These are phyloP conservation scores for Eristalis tenax DNA, from an alignment of 2,888 invertebrate species.

Conservation along the genomic window DNA sequence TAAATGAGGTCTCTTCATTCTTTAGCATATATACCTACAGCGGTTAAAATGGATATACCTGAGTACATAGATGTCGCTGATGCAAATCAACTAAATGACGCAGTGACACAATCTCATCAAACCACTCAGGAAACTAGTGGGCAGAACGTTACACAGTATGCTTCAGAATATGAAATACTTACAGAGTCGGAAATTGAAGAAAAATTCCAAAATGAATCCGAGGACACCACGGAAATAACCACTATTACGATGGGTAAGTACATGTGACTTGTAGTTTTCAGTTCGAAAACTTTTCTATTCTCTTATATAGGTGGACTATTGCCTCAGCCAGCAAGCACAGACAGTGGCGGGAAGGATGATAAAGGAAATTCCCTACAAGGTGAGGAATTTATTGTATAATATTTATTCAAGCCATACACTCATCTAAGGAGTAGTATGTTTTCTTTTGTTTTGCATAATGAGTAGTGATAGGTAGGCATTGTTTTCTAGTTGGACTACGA, in stretches of 20 bases:
- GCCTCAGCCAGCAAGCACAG: constrained; percentile 77
- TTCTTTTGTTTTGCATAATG: neutral
- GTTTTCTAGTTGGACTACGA: too few species aligned
- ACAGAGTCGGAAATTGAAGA: constrained; percentile 81
- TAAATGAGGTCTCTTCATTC: neutral
- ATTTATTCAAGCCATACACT: too few species aligned
- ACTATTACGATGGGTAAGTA: constrained; percentile 79
- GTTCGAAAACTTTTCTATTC: constrained; percentile 1
- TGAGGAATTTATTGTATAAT: neutral
- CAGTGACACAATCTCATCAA: constrained; percentile 76
- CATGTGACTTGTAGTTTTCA: neutral
- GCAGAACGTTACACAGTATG: constrained; percentile 79
- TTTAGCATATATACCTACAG: constrained; percentile 81
- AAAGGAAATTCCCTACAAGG: constrained; percentile 61
- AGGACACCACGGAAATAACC: constrained; percentile 78
- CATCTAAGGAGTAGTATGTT: too few species aligned
- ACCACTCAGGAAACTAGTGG: constrained; percentile 78
- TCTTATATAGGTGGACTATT: constrained; percentile 76
- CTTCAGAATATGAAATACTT: constrained; percentile 80
- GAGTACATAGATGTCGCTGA: constrained; percentile 83
- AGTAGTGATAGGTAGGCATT: neutral
- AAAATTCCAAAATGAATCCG: constrained; percentile 77
- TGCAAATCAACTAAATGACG: constrained; percentile 76
- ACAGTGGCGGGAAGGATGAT: constrained; percentile 72
- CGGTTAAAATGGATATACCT: constrained; percentile 83